phyloP scores from a whole-genome alignment of 2,888 invertebrate species.

The Rhamphomyia laevipes region DNA sequence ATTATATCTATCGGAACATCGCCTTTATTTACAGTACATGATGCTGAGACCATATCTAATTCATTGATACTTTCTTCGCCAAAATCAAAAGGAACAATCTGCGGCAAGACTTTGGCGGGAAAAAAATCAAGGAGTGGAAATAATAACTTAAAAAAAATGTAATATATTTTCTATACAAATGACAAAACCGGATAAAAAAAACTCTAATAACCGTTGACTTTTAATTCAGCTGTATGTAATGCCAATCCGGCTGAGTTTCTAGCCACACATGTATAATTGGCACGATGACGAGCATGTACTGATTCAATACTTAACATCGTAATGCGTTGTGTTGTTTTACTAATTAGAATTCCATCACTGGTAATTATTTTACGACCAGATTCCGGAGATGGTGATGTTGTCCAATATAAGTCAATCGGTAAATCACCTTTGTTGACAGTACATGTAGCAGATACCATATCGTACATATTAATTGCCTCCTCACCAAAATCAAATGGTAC shows the following conservation, averaged over 20 bases:
- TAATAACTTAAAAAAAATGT: not conserved
- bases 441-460: conserved; percentile 60
- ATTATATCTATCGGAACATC: conserved; percentile 64
- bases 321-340: conserved; percentile 49
- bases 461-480: conserved; percentile 62
- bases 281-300: conserved; percentile 56
- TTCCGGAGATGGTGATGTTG: conserved; percentile 38
- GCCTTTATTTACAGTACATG: conserved; percentile 62
- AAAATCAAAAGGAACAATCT: conserved; percentile 60
- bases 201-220: conserved; percentile 52
- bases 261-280: conserved; percentile 64
- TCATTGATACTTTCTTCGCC: conserved; percentile 56
- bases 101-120: conserved; percentile 48
- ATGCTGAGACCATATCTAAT: conserved; percentile 54
- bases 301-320: conserved; percentile 57
- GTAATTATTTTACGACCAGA: conserved; percentile 44
- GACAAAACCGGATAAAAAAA: not conserved
- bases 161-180: not conserved
- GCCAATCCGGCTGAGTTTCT: conserved; percentile 56
- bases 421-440: conserved; percentile 66
- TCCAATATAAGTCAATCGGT: conserved; percentile 64
- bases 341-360: conserved; percentile 48
- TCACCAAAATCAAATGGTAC: conserved; percentile 66
- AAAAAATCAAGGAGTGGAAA: not conserved
- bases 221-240: conserved; percentile 54